Evolutionary conservation across 1,140 invertebrate species (phyloP), one percentile per base, ranked within the genome.

Genomic region (Saccostrea echinata): DNA sequence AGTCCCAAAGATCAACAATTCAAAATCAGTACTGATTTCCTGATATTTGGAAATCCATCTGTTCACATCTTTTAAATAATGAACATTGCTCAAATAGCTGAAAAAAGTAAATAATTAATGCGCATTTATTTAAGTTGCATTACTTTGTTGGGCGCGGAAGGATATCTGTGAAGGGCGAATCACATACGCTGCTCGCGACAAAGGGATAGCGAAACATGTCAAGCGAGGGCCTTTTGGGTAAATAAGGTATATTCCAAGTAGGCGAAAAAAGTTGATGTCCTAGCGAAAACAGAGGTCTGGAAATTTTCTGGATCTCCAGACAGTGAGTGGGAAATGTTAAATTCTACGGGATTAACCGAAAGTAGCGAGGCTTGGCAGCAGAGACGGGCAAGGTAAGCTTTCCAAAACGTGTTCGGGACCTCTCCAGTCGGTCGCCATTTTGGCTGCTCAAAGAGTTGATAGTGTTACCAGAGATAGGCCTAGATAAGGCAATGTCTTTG

Each of bases 371-470:
- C 18, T 68, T 88, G 83, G 87, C 81, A 43, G 82, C 35, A 57
- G 55, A 57, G 81, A 83, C 33, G 81, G 24, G 43, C 81, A 52
- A 83, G 81, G 81, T 83, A 83, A 83, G 81, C 6, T 52, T 83
- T 30, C 35, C 35, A 83, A 53, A 52, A 53, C 43, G 35, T 51
- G 81, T 83, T 52, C 81, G 81, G 81, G 81, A 83, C 81, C 35
- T 53, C 52, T n/a, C 18, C 9, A 52, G 24, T 83, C 81, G 43
- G 81, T 83, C 81, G 81, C 81, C 81, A 83, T 83, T 83, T 83
- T 83, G 81, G 81, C 81, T 83, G 81, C 81, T 83, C 81, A 13
- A 83, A 83, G 81, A 83, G 21, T 51, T 81, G 81, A 83, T 83
- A 18, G 18, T 83, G 81, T 52, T 83, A 83, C 52, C 81, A 30